phyloP scores from a whole-genome alignment of 2,888 invertebrate genomes.

The Ochropleura leucogaster region DNA sequence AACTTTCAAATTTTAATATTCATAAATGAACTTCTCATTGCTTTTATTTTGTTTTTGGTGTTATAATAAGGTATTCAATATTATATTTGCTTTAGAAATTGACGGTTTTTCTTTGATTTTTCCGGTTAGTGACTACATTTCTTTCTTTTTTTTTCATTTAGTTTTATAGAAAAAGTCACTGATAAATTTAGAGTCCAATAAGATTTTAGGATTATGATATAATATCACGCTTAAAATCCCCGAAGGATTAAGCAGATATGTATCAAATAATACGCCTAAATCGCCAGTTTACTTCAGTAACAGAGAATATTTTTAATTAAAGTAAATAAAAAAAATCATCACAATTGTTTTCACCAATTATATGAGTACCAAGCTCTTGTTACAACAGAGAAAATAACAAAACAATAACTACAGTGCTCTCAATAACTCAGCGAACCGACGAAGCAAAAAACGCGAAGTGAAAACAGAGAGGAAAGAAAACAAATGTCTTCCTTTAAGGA shows the following conservation, averaged over 20 bases:
- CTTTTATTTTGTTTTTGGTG: neutral
- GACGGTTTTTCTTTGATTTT: neutral
- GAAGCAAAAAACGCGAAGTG: conserved; percentile 38
- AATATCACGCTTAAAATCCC: too few relatives aligned
- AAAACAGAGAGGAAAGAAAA: conserved; percentile 26
- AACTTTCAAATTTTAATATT: neutral
- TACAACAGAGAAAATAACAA: conserved; percentile 30
- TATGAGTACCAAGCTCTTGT: conserved; percentile 7
- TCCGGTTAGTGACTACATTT: neutral
- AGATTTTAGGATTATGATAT: too few relatives aligned
- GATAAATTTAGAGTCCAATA: too few relatives aligned
- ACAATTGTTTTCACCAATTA: neutral
- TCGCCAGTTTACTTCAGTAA: too few relatives aligned
- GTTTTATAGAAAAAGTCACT: neutral
- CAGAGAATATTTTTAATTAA: neutral
- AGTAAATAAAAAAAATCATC: neutral
- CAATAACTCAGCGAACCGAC: conserved; percentile 42
- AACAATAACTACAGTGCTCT: conserved; percentile 34
- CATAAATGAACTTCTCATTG: neutral
- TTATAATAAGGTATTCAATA: neutral
- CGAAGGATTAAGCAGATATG: too few relatives aligned
- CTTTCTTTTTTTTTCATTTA: neutral
- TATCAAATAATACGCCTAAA: too few relatives aligned
- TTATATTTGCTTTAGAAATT: neutral
- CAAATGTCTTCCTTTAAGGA: conserved; percentile 24